Base-by-base conservation (phyloP, 2,797 vertebrate genomes). In the Ptychadena robeensis region DNA sequence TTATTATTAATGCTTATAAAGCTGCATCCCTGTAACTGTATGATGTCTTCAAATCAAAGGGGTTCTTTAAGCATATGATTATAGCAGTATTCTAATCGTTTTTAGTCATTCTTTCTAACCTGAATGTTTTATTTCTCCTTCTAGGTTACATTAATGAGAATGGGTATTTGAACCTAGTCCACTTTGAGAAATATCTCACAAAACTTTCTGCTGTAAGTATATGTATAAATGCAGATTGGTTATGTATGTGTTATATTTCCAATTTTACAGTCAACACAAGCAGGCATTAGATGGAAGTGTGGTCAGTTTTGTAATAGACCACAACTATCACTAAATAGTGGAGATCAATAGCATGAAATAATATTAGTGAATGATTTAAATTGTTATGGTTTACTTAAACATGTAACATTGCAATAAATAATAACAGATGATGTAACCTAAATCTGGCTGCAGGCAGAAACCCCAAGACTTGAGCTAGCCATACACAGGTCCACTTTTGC, bases 131-230 rank as follows among this genome's bases (percentile, higher is more conserved):
- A 87, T 89, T 87, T 80, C 83, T 61, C 89, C 37, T 12, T 30
- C 59, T 86, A 99, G 98, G 98, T 87, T 99, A 99, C 90, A 95
- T 99, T 89, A 99, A 99, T 92, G 97, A 99, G 91, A 96, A 93
- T 0, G 98, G 98, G 0, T 93, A 97, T 88, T 94, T 99, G 83
- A 98, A 98, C 91, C 94, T 99, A 87, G 88, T 88, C 79, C 94
- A 95, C 89, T 99, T 99, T 92, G 97, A 98, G 92, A 98, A 96
- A 86, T 99, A 99, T 90, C 91, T 99, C 86, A 91, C 94, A 86
- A 98, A 96, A 88, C 90, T 99, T 69, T 93, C 98, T 82, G 96
- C 98, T 91, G 98, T 99, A 89, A 94, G 93, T 93, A 89, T 80
- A 15, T 86, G 82, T 35, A n/a, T 15, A 53, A 22, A 53, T 22